Percentiles rank a stretch among this genome's conserved stretches.
Evolutionary conservation across 2,113 vertebrate species (phyloP).

Genomic region (Bombycilla garrulus): DNA sequence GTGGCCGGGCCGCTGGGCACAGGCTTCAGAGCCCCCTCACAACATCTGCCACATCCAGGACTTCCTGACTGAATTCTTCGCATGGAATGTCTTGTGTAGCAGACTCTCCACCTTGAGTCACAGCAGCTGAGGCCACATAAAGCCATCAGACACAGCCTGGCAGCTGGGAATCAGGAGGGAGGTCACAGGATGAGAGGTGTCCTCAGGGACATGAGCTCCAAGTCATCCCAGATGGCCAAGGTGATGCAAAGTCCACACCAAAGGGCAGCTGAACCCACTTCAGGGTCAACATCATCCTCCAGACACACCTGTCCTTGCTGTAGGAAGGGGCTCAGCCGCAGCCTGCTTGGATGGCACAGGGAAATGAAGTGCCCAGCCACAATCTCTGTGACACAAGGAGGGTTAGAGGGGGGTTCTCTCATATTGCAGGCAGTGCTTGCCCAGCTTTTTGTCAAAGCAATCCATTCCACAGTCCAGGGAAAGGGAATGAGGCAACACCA

Average conservation of each 20-base stretch:
- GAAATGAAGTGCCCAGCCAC: neutral
- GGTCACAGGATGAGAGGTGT: neutral
- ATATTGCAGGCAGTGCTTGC: neutral
- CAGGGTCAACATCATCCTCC: neutral
- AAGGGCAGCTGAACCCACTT: neutral
- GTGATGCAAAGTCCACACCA: neutral
- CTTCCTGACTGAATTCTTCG: neutral
- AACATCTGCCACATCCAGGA: neutral
- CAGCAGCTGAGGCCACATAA: neutral
- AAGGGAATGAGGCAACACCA: neutral
- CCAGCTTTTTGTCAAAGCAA: neutral
- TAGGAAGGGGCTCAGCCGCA: neutral
- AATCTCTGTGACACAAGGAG: neutral
- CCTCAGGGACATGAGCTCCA: rapidly evolving
- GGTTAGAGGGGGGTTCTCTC: neutral
- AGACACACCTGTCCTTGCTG: neutral
- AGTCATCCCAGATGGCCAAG: neutral
- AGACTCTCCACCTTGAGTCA: neutral
- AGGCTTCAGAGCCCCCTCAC: neutral
- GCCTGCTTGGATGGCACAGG: neutral
- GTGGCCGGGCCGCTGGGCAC: neutral
- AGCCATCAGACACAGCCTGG: neutral
- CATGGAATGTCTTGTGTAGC: neutral
- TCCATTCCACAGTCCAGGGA: neutral
- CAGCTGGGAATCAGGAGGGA: neutral